phyloP scores from a whole-genome alignment of 2,113 vertebrate genomes.

The Albula glossodonta region DNA sequence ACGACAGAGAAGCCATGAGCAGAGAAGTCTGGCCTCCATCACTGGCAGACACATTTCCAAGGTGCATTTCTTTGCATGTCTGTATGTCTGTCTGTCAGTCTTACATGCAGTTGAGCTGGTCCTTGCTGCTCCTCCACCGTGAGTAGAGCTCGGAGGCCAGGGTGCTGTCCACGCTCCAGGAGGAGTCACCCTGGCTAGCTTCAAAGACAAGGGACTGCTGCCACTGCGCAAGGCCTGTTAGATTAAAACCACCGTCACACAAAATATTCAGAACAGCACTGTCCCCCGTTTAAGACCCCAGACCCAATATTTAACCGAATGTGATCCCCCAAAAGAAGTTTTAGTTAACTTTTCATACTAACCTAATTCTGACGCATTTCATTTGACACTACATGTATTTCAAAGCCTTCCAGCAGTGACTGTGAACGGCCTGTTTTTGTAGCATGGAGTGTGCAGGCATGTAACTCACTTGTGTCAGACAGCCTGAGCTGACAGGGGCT shows the following conservation, averaged over 20 bases:
- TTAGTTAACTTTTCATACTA: too few species aligned
- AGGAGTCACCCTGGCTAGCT: conserved; percentile 54
- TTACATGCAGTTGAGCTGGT: conserved; percentile 82
- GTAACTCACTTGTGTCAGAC: conserved; percentile 79
- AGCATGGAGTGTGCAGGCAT: background rate
- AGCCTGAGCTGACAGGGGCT: conserved; percentile 82
- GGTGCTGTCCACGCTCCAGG: conserved; percentile 82
- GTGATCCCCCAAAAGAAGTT: background rate
- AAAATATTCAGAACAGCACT: background rate
- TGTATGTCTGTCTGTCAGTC: background rate
- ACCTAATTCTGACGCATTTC: background rate
- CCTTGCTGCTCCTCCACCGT: conserved; percentile 80
- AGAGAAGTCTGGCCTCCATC: background rate
- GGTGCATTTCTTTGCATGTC: background rate
- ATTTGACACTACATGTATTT: background rate
- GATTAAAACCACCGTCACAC: background rate
- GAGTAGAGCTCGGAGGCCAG: conserved; percentile 83
- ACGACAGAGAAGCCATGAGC: background rate
- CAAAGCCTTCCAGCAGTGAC: background rate
- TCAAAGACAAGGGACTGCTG: conserved; percentile 75
- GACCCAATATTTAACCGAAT: background rate
- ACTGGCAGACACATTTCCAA: background rate
- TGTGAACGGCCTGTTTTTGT: background rate
- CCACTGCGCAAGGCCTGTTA: conserved; percentile 81
- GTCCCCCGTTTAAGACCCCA: too few species aligned